phyloP scores from a whole-genome alignment of 2,113 vertebrate species.

The Hippopotamus amphibius region DNA sequence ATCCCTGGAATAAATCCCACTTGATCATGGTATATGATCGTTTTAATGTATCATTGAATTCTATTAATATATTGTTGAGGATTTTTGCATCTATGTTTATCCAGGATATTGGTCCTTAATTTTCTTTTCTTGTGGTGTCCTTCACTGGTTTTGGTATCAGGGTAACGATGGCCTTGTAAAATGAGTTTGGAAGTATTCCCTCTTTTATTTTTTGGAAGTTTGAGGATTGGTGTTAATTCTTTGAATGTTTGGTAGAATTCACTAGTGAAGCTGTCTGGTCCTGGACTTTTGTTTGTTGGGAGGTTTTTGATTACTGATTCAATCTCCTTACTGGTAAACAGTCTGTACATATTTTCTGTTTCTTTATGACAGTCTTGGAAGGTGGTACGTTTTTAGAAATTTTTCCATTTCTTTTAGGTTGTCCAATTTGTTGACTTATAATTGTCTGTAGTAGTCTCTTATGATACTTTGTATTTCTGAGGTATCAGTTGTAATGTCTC shows the following conservation, averaged over 20 bases:
- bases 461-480: neutral
- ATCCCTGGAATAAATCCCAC: neutral
- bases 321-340: neutral
- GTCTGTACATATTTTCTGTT: neutral
- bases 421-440: neutral
- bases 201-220: neutral
- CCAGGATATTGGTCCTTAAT: neutral
- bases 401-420: neutral
- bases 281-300: neutral
- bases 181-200: neutral
- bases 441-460: neutral
- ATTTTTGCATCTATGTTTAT: neutral
- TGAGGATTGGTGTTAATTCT: neutral
- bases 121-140: neutral
- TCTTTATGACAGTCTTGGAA: neutral
- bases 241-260: neutral
- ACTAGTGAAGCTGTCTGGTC: neutral
- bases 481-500: neutral
- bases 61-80: neutral
- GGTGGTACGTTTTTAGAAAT: neutral
- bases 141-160: neutral
- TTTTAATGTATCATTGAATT: neutral
- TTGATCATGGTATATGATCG: neutral
- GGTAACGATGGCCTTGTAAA: neutral
- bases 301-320: neutral